Base-by-base conservation (phyloP, 2,888 invertebrate genomes). In the Nomada ruficornis region DNA sequence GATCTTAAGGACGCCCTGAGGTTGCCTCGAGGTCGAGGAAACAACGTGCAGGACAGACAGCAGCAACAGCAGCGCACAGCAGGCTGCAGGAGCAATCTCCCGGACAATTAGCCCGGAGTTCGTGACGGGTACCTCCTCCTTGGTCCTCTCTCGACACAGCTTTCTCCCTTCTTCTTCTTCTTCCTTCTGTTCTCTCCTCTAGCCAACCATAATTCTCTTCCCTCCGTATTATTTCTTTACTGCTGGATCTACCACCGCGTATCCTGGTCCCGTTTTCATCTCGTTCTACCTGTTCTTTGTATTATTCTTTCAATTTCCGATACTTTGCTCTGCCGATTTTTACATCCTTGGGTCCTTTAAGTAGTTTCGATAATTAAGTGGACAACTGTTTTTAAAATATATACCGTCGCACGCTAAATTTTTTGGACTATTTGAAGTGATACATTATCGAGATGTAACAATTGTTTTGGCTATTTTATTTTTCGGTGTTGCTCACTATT, bases 81-180 rank as follows among this genome's bases (percentile, higher is more conserved):
- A 89, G 89, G 89, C 90, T 87, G 89, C 92, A 86, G 92, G 92
- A 89, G 91, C 92, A 92, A 93, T 92, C 92, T 93, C 89, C 89
- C 85, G 91, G 93, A 93, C 93, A 93, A 93, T 93, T 92, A 93
- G 93, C 92, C 91, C 90, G 86, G 85, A 87, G 91, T 92, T 94
- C 93, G 93, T 93, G 93, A 93, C 92, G 93, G 91, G 90, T 91
- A 89, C 92, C 89, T 90, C 91, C 90, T 89, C 86, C 84, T 88
- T 85, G 80, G 85, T 86, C 86, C 88, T 87, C 80, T 83, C 83
- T 72, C 82, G 73, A 79, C 79, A 76, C 69, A 71, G 86, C 80
- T 84, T 80, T 84, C 82, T 70, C 60, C 59, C 68, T 57, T 57
- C 67, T 54, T 80, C 76, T 75, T 60, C 79, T 69, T 77, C 57